Percentiles rank a stretch among this genome's conserved stretches.
These are phyloP conservation scores for Podocnemis expansa DNA, from an alignment of 2,113 vertebrate species.

Conservation along the genomic window DNA sequence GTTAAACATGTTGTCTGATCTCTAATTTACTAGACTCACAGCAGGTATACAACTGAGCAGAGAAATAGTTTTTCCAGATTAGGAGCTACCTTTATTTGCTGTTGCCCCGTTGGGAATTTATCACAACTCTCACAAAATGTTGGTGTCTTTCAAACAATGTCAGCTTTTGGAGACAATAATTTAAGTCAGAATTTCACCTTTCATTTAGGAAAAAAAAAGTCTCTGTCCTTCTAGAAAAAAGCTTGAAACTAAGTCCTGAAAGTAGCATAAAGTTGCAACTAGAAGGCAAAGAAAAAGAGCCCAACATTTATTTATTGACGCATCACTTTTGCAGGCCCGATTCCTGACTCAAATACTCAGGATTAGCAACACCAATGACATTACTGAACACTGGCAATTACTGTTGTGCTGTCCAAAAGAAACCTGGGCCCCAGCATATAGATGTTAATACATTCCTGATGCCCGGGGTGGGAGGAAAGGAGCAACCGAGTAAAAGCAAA, in stretches of 20 bases:
- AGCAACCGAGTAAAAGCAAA: not conserved
- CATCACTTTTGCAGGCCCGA: not conserved
- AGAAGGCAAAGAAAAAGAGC: not conserved
- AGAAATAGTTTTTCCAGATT: not conserved
- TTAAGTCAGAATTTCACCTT: not conserved
- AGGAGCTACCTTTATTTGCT: not conserved
- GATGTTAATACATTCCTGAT: not conserved
- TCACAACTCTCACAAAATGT: not conserved
- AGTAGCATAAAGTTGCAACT: not conserved
- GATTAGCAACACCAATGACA: not conserved
- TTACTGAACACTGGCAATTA: not conserved
- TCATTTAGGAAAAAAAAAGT: not conserved
- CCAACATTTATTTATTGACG: not conserved
- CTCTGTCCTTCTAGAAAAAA: not conserved
- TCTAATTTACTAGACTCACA: not conserved
- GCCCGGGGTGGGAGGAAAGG: not conserved
- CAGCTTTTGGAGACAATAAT: not conserved
- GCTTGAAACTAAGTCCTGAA: not conserved
- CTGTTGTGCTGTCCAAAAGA: not conserved
- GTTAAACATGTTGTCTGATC: not conserved
- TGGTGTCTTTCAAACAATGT: not conserved
- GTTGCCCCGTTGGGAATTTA: not conserved
- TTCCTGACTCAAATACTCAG: not conserved
- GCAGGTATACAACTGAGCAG: not conserved
- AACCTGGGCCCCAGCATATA: not conserved